These are phyloP conservation scores for Caenorhabditis japonica DNA, from an alignment of 2,888 invertebrate genomes.

Conservation along the genomic window DNA sequence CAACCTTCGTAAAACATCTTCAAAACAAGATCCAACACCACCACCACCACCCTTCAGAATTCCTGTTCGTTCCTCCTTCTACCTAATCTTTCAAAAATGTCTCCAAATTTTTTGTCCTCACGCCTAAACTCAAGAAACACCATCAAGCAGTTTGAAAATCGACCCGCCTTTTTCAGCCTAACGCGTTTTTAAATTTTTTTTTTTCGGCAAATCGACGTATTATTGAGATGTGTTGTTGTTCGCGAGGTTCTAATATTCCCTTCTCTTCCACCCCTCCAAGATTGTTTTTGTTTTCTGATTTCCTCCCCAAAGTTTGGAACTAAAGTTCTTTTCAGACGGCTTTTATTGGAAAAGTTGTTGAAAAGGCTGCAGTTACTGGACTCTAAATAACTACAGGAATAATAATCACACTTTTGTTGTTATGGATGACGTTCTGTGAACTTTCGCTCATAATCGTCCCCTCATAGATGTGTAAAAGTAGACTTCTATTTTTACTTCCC, in stretches of 20 bases:
- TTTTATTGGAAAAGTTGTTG: too few species aligned
- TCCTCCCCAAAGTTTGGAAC: too few species aligned
- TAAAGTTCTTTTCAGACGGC: too few species aligned
- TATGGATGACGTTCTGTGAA: conserved; percentile 35
- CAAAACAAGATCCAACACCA: conserved; percentile 16
- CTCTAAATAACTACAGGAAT: conserved; percentile 39
- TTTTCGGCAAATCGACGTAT: too few species aligned
- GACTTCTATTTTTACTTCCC: conserved; percentile 15
- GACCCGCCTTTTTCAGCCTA: conserved; percentile 9
- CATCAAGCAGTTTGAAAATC: conserved; percentile 43
- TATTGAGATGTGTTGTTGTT: too few species aligned
- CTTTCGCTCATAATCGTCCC: conserved; percentile 5
- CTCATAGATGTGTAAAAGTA: conserved; percentile 23
- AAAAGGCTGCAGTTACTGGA: too few species aligned
- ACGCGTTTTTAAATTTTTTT: conserved; percentile 14
- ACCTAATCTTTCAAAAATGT: conserved; percentile 57
- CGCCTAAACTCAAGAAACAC: conserved; percentile 5
- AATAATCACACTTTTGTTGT: conserved; percentile 41
- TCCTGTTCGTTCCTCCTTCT: conserved; percentile 45
- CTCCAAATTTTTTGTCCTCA: conserved; percentile 48
- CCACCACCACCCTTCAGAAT: conserved; percentile 40
- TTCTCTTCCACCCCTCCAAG: too few species aligned
- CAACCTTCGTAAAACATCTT: conserved; percentile 22
- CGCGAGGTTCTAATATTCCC: too few species aligned
- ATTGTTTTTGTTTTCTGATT: too few species aligned